phyloP scores from a whole-genome alignment of 1,140 invertebrate species.

The Nomia melanderi region DNA sequence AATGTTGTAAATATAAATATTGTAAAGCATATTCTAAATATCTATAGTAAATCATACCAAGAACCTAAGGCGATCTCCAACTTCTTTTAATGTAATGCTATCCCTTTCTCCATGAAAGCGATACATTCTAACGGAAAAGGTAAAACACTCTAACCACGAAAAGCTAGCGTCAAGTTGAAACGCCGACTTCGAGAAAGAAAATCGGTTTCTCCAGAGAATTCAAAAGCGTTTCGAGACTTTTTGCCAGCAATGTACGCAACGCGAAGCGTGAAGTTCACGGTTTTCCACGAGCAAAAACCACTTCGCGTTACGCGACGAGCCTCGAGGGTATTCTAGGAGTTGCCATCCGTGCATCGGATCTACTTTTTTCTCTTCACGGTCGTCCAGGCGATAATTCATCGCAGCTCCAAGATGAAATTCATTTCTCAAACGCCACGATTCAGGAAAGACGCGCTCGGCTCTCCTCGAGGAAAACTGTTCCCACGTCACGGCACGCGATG shows the following conservation, averaged over 20 bases:
- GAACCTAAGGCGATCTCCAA: too few relatives aligned
- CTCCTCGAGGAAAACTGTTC: background rate
- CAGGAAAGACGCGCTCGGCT: background rate
- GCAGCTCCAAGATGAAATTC: background rate
- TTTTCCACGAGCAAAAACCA: background rate
- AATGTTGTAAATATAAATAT: too few relatives aligned
- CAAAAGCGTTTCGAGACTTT: too few relatives aligned
- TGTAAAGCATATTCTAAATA: too few relatives aligned
- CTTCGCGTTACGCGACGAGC: background rate
- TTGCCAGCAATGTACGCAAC: background rate
- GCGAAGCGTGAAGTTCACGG: background rate
- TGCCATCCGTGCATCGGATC: background rate
- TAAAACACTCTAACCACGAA: too few relatives aligned
- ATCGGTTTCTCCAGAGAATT: too few relatives aligned
- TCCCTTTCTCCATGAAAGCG: too few relatives aligned
- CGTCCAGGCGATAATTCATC: background rate
- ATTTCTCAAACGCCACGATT: slow-evolving; percentile 1
- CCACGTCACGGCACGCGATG: slow-evolving; percentile 9
- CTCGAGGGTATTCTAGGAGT: background rate
- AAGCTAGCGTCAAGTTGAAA: too few relatives aligned
- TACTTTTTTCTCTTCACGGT: background rate
- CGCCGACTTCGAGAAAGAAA: too few relatives aligned
- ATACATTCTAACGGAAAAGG: too few relatives aligned
- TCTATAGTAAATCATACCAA: too few relatives aligned
- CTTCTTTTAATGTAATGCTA: too few relatives aligned